phyloP scores from a whole-genome alignment of 2,113 vertebrate genomes.

The Scomber colias region DNA sequence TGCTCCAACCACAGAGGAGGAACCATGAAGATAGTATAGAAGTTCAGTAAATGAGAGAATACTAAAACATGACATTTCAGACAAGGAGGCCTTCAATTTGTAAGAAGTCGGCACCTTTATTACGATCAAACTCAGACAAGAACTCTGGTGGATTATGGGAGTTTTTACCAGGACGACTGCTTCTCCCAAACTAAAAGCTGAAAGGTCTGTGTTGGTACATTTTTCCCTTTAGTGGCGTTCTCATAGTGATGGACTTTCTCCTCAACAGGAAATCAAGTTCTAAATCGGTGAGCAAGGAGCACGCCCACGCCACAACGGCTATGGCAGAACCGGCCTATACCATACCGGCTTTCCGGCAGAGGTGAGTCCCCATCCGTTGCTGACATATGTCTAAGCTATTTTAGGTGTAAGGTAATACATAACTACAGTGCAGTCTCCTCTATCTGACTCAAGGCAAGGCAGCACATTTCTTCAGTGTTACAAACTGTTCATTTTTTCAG shows the following conservation, averaged over 20 bases:
- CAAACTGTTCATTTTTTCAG: background rate
- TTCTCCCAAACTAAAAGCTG: conserved; percentile 36
- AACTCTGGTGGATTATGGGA: background rate
- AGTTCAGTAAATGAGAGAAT: too few relatives aligned
- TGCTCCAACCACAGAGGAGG: background rate
- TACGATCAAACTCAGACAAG: background rate
- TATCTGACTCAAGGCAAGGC: conserved; percentile 30
- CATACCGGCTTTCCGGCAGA: conserved; percentile 83
- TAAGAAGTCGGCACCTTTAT: background rate
- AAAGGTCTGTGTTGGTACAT: background rate
- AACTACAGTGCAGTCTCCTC: conserved; percentile 20
- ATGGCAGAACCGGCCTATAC: conserved; percentile 84
- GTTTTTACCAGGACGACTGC: background rate
- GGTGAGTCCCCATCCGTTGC: conserved; percentile 72
- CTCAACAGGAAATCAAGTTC: conserved; percentile 77
- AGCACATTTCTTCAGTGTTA: conserved; percentile 30
- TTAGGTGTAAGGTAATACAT: conserved; percentile 66
- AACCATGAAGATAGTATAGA: background rate
- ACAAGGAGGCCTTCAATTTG: background rate
- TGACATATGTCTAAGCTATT: conserved; percentile 45
- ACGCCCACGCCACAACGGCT: conserved; percentile 78
- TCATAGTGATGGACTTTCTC: background rate
- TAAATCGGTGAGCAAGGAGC: conserved; percentile 68
- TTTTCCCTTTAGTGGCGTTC: background rate
- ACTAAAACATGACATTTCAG: background rate